Percentiles rank a stretch among this genome's conserved stretches.
Evolutionary conservation across 1,140 invertebrate genomes (phyloP).

Genomic region (Drosophila lacertosa): DNA sequence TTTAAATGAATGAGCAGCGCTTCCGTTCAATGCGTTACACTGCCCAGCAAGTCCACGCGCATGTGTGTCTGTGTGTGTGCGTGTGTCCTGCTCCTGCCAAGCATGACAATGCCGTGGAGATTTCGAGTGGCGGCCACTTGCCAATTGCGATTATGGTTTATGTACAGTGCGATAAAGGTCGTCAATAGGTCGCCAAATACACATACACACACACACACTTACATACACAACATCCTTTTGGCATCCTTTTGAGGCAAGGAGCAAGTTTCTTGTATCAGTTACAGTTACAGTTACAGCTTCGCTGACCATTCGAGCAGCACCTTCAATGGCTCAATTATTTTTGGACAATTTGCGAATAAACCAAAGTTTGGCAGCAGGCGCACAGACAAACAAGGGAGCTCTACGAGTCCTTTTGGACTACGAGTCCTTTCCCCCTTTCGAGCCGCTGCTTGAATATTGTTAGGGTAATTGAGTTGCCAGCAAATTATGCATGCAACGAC

Average conservation of each 20-base stretch:
- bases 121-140: slow-evolving; percentile 78
- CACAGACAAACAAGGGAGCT: no score
- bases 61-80: slow-evolving; percentile 24
- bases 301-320: slow-evolving; percentile 75
- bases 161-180: slow-evolving; percentile 76
- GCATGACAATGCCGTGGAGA: slow-evolving; percentile 72
- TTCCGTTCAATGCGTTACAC: slow-evolving; percentile 74
- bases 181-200: slow-evolving; percentile 75
- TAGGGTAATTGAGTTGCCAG: slow-evolving; percentile 50
- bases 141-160: slow-evolving; percentile 83
- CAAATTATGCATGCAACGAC: slow-evolving; percentile 49
- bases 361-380: slow-evolving; percentile 47
- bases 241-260: slow-evolving; percentile 49
- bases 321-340: slow-evolving; percentile 81
- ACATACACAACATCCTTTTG: not conserved
- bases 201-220: slow-evolving; percentile 12
- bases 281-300: slow-evolving; percentile 60
- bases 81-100: slow-evolving; percentile 54
- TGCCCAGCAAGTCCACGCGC: slow-evolving; percentile 27
- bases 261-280: slow-evolving; percentile 66
- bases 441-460: slow-evolving; percentile 40
- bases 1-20: slow-evolving; percentile 79
- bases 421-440: not conserved
- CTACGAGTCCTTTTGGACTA: not conserved
- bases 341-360: slow-evolving; percentile 55